Base-by-base conservation (phyloP, 2,888 invertebrate species). In the Torymus aiolomorphi region DNA sequence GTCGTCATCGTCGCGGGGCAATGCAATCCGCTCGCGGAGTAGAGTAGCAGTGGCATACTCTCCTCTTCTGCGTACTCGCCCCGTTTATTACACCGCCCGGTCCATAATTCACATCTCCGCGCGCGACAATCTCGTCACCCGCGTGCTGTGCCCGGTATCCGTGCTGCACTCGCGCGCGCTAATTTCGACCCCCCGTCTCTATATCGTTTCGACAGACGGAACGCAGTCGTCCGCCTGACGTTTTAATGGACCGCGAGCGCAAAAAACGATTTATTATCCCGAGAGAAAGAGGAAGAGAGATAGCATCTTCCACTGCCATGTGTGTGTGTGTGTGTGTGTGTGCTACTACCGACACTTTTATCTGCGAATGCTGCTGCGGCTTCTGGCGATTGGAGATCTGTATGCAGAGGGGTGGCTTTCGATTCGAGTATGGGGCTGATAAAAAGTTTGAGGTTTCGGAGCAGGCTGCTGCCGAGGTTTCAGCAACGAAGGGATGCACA, bases 241-340 rank as follows among this genome's bases (percentile, higher is more conserved):
- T 65, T 63, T 65, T 74, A 65, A 63, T 74, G 65, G 73, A 62
- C 61, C 54, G 12, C 42, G 13, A 24, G 61, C 16, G 73, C 12
- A 54, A 73, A 65, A 56, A 65, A 54, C 73, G 42, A 74, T 74
- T 74, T 63, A 74, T 74, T 74, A 74, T 65, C 42, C 73, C 42
- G 42, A 42, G 42, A 42, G 42, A 42, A 42, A 42, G 42, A 42
- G 42, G 8, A 42, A 42, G 5, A 42, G 8, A 42, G 42, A 42
- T 42, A 42, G 8, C 42, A 42, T 42, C 42, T 42, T 8, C 42
- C 5, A 42, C 42, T 8, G 42, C 8, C 42, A 10, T 8, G 8
- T 42, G 42, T 42, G 5, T 31, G 31, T n/a, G n/a, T n/a, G n/a
- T n/a, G n/a, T 8, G 8, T 42, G 42, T 42, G 24, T 12, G 72